These are phyloP conservation scores for Brienomyrus brachyistius DNA, from an alignment of 2,113 vertebrate species.

Conservation along the genomic window DNA sequence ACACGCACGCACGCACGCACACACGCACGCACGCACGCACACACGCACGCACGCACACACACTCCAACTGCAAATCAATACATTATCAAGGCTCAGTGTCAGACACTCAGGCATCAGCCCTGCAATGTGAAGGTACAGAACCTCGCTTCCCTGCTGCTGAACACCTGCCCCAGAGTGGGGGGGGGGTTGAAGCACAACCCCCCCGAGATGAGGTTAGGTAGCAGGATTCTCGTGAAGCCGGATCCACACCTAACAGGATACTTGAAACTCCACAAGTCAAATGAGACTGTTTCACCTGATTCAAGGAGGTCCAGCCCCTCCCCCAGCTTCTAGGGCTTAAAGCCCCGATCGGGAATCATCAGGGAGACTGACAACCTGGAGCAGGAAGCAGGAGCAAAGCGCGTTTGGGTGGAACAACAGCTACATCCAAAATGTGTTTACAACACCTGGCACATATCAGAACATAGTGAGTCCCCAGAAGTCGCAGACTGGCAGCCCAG, in stretches of 20 bases:
- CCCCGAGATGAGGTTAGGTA: background rate
- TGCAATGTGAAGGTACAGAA: background rate
- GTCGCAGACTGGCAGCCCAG: background rate
- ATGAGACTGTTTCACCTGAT: background rate
- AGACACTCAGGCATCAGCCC: slow-evolving; percentile 20
- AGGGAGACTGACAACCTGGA: background rate
- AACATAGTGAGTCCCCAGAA: background rate
- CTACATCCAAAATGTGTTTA: background rate
- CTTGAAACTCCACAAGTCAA: background rate
- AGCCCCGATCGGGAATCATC: background rate
- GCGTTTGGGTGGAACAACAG: background rate
- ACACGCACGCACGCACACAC: background rate
- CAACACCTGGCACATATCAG: background rate
- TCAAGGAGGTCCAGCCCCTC: background rate
- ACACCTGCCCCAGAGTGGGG: background rate
- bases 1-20: background rate
- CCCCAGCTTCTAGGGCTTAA: background rate
- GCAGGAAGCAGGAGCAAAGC: background rate
- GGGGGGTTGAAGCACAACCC: background rate
- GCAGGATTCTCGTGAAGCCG: background rate
- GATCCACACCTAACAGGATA: background rate
- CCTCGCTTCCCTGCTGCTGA: background rate
- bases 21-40: background rate
- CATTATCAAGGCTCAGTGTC: slow-evolving; percentile 31
- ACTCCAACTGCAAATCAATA: slow-evolving; percentile 36